These are phyloP conservation scores for Oreohelix idahoensis DNA, from an alignment of 1,140 invertebrate species.

Conservation along the genomic window DNA sequence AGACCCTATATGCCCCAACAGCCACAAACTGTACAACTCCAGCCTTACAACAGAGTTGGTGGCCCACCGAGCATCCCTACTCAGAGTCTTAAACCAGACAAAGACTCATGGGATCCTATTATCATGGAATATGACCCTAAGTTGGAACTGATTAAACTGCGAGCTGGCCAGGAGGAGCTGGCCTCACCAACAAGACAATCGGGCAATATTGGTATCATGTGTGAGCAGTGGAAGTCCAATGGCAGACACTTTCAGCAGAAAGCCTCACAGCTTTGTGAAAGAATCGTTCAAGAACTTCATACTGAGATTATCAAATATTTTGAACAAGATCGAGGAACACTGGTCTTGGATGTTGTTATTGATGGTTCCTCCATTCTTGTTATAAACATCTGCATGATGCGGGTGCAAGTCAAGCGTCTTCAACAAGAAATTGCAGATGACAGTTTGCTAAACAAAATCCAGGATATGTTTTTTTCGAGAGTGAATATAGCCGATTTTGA, in stretches of 20 bases:
- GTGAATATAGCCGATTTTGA: slow-evolving; percentile 26
- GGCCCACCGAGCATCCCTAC: not conserved
- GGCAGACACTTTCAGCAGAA: slow-evolving; percentile 50
- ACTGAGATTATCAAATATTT: slow-evolving; percentile 63
- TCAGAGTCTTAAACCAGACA: slow-evolving; percentile 4
- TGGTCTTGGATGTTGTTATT: slow-evolving; percentile 53
- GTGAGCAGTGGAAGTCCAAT: slow-evolving; percentile 54
- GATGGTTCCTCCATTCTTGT: slow-evolving; percentile 49
- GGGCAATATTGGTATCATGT: slow-evolving; percentile 42
- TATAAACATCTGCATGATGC: slow-evolving; percentile 60
- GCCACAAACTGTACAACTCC: not conserved
- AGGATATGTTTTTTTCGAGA: slow-evolving; percentile 47
- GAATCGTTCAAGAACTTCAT: slow-evolving; percentile 50
- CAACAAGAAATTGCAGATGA: slow-evolving; percentile 51
- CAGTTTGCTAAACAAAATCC: slow-evolving; percentile 48
- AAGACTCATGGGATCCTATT: slow-evolving; percentile 47
- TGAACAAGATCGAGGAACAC: slow-evolving; percentile 61
- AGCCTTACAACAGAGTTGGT: not conserved
- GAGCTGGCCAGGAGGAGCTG: slow-evolving; percentile 39
- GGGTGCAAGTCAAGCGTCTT: slow-evolving; percentile 50
- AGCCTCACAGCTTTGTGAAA: slow-evolving; percentile 47
- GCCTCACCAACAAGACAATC: slow-evolving; percentile 19
- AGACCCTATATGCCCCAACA: not conserved
- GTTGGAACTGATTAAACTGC: slow-evolving; percentile 46
- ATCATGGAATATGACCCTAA: slow-evolving; percentile 50